Conservation (phyloP, 2,113 vertebrate genomes). For the Corythornis madagascariensis region DNA sequence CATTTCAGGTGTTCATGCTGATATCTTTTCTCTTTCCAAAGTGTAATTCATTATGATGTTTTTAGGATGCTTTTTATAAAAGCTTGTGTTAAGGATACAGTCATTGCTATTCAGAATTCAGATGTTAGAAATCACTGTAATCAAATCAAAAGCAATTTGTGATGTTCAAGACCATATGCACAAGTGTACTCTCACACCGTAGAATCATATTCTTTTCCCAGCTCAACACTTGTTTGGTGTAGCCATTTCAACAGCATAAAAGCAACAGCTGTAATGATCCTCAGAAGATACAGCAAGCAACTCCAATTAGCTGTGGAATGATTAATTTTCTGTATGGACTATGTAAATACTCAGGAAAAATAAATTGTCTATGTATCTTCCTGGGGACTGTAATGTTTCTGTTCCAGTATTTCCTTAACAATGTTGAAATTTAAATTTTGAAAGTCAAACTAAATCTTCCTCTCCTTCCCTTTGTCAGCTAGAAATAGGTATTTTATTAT, state of each 20-base stretch:
- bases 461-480: background rate
- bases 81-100: background rate
- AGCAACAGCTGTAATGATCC: background rate
- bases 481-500: background rate
- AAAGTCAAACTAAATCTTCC: background rate
- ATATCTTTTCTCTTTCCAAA: background rate
- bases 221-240: background rate
- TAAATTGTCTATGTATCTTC: background rate
- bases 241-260: background rate
- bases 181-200: background rate
- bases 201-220: background rate
- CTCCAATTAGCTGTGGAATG: background rate
- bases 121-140: background rate
- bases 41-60: background rate
- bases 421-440: constrained; percentile 13
- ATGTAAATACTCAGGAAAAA: background rate
- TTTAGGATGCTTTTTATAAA: background rate
- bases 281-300: background rate
- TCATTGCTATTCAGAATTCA: background rate
- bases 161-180: background rate
- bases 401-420: background rate
- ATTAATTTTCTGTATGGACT: background rate
- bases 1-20: background rate
- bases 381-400: background rate
- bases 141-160: background rate